Evolutionary conservation across 2,797 vertebrate species (phyloP).

Genomic region (Orestias chungarensis): DNA sequence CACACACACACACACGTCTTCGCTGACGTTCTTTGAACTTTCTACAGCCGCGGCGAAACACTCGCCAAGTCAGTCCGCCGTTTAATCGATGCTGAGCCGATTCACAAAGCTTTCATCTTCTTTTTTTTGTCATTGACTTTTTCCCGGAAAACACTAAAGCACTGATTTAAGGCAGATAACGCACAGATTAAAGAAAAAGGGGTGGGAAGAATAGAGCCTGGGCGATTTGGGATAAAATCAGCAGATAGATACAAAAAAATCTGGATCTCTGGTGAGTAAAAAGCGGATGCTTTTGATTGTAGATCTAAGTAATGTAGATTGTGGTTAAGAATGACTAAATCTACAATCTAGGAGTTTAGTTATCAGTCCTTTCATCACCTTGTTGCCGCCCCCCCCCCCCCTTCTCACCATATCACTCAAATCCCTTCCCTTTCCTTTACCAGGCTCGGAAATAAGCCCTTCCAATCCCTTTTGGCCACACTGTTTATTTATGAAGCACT

Average conservation of each 20-base stretch:
- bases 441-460: constrained; percentile 51
- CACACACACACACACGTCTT: too few relatives aligned
- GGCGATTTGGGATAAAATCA: constrained; percentile 14
- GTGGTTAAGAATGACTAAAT: not conserved
- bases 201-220: not conserved
- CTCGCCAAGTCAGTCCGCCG: not conserved
- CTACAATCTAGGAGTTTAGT: constrained; percentile 15
- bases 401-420: constrained; percentile 30
- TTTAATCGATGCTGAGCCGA: constrained; percentile 1
- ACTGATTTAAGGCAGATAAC: not conserved
- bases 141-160: not conserved
- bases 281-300: not conserved
- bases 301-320: constrained; percentile 3
- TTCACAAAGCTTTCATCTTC: constrained; percentile 3
- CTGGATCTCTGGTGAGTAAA: not conserved
- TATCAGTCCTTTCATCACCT: constrained; percentile 58
- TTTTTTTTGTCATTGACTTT: not conserved
- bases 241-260: not conserved
- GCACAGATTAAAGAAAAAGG: constrained; percentile 1
- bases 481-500: constrained; percentile 36
- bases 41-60: not conserved
- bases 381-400: too few relatives aligned
- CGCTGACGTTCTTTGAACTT: not conserved
- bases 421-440: constrained; percentile 57
- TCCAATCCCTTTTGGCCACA: constrained; percentile 33